phyloP scores from a whole-genome alignment of 1,140 invertebrate genomes.

The Pseudomyrmex concolor region DNA sequence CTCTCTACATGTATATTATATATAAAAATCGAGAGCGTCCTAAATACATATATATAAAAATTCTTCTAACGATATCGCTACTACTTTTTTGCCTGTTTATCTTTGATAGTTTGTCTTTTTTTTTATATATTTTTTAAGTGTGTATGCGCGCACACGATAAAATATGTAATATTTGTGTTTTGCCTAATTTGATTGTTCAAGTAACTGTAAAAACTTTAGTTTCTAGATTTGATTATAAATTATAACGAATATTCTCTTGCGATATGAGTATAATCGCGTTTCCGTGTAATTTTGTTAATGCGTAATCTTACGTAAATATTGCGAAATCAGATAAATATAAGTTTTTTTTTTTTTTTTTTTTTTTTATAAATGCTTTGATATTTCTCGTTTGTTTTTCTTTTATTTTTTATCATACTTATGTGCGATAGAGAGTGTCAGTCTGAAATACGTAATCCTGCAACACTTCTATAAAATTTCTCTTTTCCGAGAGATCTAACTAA shows the following conservation, averaged over 20 bases:
- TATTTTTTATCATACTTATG: conserved; percentile 18
- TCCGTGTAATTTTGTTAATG: too few species aligned
- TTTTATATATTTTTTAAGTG: conserved; percentile 6
- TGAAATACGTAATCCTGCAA: neutral
- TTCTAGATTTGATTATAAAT: conserved; percentile 4
- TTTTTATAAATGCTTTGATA: neutral
- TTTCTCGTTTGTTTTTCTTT: neutral
- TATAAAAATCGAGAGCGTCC: conserved; percentile 32
- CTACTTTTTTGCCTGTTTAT: conserved; percentile 5
- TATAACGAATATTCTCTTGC: neutral
- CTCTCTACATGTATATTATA: conserved; percentile 60
- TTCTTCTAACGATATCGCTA: neutral
- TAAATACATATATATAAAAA: conserved; percentile 38
- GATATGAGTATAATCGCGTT: conserved; percentile 1
- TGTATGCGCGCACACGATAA: neutral
- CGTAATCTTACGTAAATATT: too few species aligned
- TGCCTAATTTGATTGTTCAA: neutral
- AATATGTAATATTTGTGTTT: neutral
- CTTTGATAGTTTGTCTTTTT: neutral
- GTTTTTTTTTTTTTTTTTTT: too few species aligned
- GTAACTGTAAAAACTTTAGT: neutral
- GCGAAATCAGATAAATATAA: too few species aligned
- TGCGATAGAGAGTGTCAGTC: neutral
- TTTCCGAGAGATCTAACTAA: conserved; percentile 22
- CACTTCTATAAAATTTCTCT: neutral